Evolutionary conservation across 2,113 vertebrate species (phyloP).

Genomic region (Tragulus kanchil): DNA sequence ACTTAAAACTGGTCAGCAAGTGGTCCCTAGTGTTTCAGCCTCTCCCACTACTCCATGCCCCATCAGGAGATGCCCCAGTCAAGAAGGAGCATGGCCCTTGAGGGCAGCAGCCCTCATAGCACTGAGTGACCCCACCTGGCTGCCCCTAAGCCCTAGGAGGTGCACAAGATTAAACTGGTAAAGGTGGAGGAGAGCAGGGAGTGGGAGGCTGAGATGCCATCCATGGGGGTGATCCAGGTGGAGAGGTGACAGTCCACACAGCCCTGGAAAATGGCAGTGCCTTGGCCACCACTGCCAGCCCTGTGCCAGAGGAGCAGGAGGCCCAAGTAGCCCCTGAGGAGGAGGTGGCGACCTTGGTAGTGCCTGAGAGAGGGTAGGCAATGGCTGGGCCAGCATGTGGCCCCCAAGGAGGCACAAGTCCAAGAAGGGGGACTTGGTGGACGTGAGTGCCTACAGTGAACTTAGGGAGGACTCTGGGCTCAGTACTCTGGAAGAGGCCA

Average conservation of each 20-base stretch:
- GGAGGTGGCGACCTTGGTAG: neutral
- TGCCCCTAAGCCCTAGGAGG: neutral
- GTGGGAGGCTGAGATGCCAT: neutral
- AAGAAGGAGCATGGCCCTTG: neutral
- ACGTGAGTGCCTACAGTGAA: neutral
- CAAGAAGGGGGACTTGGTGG: neutral
- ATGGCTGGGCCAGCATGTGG: neutral
- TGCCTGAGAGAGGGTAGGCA: neutral
- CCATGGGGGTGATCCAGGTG: neutral
- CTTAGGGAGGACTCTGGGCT: neutral
- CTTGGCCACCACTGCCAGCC: neutral
- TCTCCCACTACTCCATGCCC: neutral
- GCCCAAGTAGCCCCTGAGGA: neutral
- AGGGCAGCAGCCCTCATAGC: neutral
- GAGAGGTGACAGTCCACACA: neutral
- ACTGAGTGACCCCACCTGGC: neutral
- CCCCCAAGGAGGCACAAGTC: neutral
- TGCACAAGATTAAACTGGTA: neutral
- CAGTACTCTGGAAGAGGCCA: neutral
- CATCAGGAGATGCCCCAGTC: neutral
- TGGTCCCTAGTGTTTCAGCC: neutral
- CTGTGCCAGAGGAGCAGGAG: neutral
- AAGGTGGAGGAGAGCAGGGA: neutral
- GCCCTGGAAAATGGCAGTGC: neutral
- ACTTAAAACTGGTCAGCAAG: neutral